Evolutionary conservation across 2,888 invertebrate species (phyloP).

Genomic region (Pyrocoelia pectoralis): DNA sequence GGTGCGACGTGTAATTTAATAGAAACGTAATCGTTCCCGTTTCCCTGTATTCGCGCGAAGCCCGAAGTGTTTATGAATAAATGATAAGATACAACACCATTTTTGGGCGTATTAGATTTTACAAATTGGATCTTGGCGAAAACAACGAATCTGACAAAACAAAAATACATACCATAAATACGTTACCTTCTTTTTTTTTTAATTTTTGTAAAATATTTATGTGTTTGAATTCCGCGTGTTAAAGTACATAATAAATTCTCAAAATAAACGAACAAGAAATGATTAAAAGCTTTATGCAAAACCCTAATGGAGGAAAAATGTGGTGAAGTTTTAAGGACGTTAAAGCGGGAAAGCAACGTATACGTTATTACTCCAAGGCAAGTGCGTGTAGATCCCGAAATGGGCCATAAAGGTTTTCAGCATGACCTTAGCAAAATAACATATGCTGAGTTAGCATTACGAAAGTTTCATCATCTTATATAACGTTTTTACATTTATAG

Average conservation of each 20-base stretch:
- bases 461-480: not conserved
- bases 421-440: constrained; percentile 33
- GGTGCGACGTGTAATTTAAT: constrained; percentile 8
- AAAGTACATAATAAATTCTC: not conserved
- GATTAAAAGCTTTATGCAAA: constrained; percentile 3
- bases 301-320: constrained; percentile 4
- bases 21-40: constrained; percentile 2
- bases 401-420: constrained; percentile 29
- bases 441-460: constrained; percentile 30
- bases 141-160: not conserved
- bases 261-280: not conserved
- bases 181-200: not conserved
- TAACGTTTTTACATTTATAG: not conserved
- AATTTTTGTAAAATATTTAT: not conserved
- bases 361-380: constrained; percentile 9
- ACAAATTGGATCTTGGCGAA: not conserved
- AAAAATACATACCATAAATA: not conserved
- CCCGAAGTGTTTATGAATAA: constrained; percentile 1
- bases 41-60: not conserved
- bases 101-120: not conserved
- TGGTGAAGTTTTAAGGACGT: constrained; percentile 1
- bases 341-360: not conserved
- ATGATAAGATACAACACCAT: constrained; percentile 2
- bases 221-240: not conserved
- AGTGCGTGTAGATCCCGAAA: constrained; percentile 32